These are phyloP conservation scores for Chaetorhynchus papuensis DNA, from an alignment of 2,113 vertebrate species.

Conservation along the genomic window DNA sequence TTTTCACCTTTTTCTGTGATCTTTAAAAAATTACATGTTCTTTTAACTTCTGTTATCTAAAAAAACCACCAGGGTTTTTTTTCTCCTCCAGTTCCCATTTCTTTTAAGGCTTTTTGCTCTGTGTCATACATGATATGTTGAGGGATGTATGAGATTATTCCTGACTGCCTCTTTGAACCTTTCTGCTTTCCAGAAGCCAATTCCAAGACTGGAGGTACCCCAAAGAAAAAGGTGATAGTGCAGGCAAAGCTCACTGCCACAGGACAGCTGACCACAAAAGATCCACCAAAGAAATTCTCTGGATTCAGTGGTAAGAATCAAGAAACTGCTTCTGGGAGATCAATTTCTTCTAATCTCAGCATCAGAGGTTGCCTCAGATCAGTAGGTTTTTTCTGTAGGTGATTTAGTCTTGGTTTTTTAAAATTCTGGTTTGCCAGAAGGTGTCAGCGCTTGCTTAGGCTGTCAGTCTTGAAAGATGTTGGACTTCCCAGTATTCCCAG, in stretches of 20 bases:
- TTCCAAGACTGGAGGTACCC: conserved; percentile 80
- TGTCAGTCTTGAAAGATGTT: neutral
- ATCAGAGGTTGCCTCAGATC: neutral
- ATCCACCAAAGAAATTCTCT: conserved; percentile 90
- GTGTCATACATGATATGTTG: accelerated
- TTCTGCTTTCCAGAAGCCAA: conserved; percentile 76
- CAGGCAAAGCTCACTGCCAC: conserved; percentile 83
- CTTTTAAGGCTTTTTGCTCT: neutral
- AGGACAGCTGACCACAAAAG: conserved; percentile 70
- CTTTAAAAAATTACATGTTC: neutral
- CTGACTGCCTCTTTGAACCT: neutral
- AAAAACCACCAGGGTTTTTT: accelerated
- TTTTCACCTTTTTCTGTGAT: neutral
- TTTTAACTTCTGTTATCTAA: neutral
- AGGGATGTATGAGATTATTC: neutral
- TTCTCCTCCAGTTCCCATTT: neutral
- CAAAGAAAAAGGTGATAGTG: conserved; percentile 86
- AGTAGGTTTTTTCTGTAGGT: neutral
- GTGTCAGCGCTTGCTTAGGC: neutral
- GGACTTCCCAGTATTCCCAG: neutral
- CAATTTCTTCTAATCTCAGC: neutral
- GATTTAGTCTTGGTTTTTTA: neutral
- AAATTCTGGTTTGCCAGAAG: neutral
- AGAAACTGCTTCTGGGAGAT: neutral
- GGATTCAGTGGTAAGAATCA: conserved; percentile 86